Evolutionary conservation across 2,797 vertebrate species (phyloP).

Genomic region (Lithobates pipiens): DNA sequence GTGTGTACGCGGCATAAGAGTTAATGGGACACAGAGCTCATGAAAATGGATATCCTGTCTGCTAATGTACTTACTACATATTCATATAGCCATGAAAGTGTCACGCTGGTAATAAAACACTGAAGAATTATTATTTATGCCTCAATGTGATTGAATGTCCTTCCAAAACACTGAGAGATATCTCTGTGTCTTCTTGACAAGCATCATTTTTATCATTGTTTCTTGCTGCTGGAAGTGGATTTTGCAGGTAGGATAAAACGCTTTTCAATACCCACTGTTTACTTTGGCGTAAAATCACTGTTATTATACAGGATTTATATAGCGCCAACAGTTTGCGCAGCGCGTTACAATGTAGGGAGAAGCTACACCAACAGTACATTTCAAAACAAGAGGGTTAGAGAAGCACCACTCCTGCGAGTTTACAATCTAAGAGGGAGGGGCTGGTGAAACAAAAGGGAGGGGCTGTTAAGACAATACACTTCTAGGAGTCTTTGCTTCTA

Average conservation of each 20-base stretch:
- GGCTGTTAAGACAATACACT: no score
- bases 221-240: not conserved
- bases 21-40: slow-evolving; percentile 28
- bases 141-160: slow-evolving; percentile 35
- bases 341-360: no score
- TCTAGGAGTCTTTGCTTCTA: not conserved
- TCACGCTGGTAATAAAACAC: slow-evolving; percentile 41
- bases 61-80: slow-evolving; percentile 47
- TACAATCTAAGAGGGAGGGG: no score
- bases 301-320: no score
- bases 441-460: no score
- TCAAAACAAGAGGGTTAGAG: no score
- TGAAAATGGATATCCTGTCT: slow-evolving; percentile 46
- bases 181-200: slow-evolving; percentile 28
- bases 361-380: no score
- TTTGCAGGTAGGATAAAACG: not conserved
- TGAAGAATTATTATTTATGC: slow-evolving; percentile 30
- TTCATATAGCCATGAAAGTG: slow-evolving; percentile 50
- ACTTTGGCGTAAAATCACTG: not conserved
- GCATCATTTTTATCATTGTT: slow-evolving; percentile 5
- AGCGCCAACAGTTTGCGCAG: no score
- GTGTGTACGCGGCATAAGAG: no score
- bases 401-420: no score
- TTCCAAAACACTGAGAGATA: slow-evolving; percentile 19
- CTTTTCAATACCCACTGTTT: not conserved